Percentiles rank a stretch among this genome's conserved stretches.
Conservation (phyloP, 2,797 vertebrate species). For the Gouania willdenowi region DNA sequence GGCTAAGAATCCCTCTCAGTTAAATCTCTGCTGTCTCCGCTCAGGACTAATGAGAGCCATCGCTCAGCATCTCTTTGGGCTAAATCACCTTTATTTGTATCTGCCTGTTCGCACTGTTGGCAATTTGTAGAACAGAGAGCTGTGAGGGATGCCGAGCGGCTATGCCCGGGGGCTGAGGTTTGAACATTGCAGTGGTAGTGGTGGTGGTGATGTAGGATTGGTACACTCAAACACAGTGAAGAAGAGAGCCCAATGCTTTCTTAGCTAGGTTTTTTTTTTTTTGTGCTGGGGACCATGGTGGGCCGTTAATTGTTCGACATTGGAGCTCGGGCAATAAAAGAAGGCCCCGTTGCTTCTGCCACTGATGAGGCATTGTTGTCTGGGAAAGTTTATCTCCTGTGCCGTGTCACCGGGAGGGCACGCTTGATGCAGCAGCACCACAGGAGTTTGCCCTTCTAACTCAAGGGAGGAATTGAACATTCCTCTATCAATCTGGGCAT, state of each 20-base stretch:
- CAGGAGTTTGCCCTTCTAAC: constrained; percentile 72
- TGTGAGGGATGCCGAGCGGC: constrained; percentile 65
- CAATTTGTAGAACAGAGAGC: constrained; percentile 75
- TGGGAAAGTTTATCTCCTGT: constrained; percentile 67
- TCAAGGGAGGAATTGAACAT: constrained; percentile 68
- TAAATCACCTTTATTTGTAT: constrained; percentile 87
- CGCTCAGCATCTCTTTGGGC: constrained; percentile 82
- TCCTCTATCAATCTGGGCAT: constrained; percentile 73
- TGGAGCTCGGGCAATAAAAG: constrained; percentile 61
- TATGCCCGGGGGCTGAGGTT: constrained; percentile 41
- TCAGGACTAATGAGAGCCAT: constrained; percentile 82
- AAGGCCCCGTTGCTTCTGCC: constrained; percentile 46
- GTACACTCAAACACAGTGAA: constrained; percentile 11
- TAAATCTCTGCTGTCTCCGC: constrained; percentile 80
- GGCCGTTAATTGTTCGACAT: constrained; percentile 72
- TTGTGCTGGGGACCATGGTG: constrained; percentile 42
- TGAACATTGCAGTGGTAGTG: constrained; percentile 10
- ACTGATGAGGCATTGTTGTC: constrained; percentile 70
- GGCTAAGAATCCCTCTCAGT: constrained; percentile 81
- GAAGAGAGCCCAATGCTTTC: constrained; percentile 26
- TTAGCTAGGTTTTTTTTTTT: constrained; percentile 51
- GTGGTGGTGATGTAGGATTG: not conserved
- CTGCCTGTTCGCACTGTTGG: constrained; percentile 69
- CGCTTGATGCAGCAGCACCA: constrained; percentile 49
- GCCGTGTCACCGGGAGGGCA: constrained; percentile 65